Conservation (phyloP, 2,113 vertebrate species). For the Oxyura jamaicensis region DNA sequence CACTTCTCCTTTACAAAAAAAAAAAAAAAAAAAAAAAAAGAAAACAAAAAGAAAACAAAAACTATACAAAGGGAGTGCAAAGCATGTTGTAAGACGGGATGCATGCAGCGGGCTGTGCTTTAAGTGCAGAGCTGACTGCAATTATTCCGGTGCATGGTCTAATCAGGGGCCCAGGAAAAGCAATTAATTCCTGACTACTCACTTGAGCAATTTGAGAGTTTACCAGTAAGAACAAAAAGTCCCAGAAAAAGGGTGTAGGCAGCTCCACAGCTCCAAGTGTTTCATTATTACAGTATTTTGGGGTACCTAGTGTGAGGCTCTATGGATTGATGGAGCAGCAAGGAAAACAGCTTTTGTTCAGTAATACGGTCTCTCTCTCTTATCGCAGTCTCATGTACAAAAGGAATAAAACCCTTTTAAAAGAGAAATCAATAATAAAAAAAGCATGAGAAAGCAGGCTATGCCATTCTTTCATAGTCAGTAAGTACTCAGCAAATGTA, state of each 20-base stretch:
- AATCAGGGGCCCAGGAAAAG: conserved; percentile 21
- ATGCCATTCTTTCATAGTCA: conserved; percentile 25
- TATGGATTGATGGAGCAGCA: background rate
- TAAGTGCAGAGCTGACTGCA: background rate
- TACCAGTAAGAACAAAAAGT: conserved; percentile 38
- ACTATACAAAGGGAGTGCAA: background rate
- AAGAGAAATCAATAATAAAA: conserved; percentile 42
- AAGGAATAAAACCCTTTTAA: conserved; percentile 15
- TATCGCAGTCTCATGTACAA: background rate
- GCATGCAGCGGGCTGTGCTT: background rate
- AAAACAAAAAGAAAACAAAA: background rate
- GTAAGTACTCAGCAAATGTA: conserved; percentile 34
- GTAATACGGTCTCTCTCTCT: background rate
- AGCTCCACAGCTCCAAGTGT: background rate
- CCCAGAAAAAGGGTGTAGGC: conserved; percentile 29
- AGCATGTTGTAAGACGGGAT: background rate
- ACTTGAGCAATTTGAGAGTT: conserved; percentile 43
- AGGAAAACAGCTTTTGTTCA: conserved; percentile 38
- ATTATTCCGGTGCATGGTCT: background rate
- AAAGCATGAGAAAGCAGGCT: conserved; percentile 12
- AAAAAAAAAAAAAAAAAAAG: too few species aligned
- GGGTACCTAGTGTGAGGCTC: conserved; percentile 2
- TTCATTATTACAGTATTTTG: background rate
- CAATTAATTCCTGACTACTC: conserved; percentile 50
- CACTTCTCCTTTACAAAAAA: background rate